Evolutionary conservation across 2,888 invertebrate species (phyloP), one percentile per base, ranked within the genome.

Genomic region (Ariolimax columbianus): DNA sequence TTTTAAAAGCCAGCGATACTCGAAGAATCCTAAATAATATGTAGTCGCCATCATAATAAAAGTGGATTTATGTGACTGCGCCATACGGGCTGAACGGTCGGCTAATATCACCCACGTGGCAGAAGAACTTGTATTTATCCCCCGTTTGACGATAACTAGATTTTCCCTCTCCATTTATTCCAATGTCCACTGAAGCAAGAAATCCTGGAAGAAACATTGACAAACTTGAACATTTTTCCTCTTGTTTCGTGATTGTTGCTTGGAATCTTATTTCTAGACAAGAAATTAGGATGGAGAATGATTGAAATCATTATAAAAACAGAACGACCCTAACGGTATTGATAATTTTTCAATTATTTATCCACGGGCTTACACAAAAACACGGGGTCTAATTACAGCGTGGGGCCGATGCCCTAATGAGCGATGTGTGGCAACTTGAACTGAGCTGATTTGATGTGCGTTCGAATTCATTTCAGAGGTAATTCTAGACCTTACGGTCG

Each of bases 311-410:
- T 63, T 19, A 36, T 59, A 38, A 3, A 38, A 63, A 63, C 17
- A 63, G 55, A 77, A 77, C 26, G 9, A 40, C 63, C 78, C 7
- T 78, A 17, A 63, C 40, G 40, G 63, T 36, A 40, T n/a, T n/a
- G 63, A 63, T 17, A 78, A 38, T 43, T 78, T 23, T n/a, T 63
- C 78, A 63, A 19, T 78, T 26, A 40, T 78, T 63, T 40, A 63
- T 63, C 63, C 0, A 14, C 40, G 78, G 63, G 38, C 78, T n/a
- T n/a, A 63, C 40, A 70, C 47, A 68, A 47, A n/a, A 80, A 80
- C 80, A 70, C 36, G 30, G 47, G 43, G 36, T 70, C 80, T 80
- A 80, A 80, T 80, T 80, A 80, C 80, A 68, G 51, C 23, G 19
- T n/a, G n/a, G 70, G 26, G 30, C 19, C 23, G 30, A 70, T 68